Evolutionary conservation across 2,797 vertebrate species (phyloP), one percentile per base, ranked within the genome.

Genomic region (Aselliscus stoliczkanus): DNA sequence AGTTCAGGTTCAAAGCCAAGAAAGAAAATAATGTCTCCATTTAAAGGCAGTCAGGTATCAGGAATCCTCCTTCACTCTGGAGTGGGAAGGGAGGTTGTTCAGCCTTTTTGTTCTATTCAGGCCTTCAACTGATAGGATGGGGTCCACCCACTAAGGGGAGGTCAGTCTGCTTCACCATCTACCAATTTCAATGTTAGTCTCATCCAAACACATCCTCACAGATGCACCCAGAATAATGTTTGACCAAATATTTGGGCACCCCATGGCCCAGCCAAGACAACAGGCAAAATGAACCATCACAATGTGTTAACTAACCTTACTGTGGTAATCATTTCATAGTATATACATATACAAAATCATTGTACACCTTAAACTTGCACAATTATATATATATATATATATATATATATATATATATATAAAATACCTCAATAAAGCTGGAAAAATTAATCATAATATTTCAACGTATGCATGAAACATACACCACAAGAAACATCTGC

Each of bases 241-340:
- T 92, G 70, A 88, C 23, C 52, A 88, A 76, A 81, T 27, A 37
- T 76, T 47, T 86, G 90, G 13, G 37, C 4, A 88, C 8, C 29
- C 29, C 31, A 21, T 42, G 20, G 29, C 50, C 7, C 60, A 77
- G 29, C 75, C 85, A 90, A 81, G 54, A 37, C 17, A 50, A 81
- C 25, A 94, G 5, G 95, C 69, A 86, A 83, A 93, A 92, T 85
- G 79, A 93, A 88, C 15, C 84, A 58, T 44, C 39, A 93, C 42
- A 75, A 34, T 39, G 15, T 82, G 54, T 69, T 52, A 81, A 56
- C 37, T 65, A 62, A 76, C 31, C 25, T 88, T 83, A 87, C 23
- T 34, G 15, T 67, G 20, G 29, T 13, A 37, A 62, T 64, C 77
- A 77, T 34, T 37, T 62, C 42, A 70, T 34, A 42, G 20, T 54